These are phyloP conservation scores for Glomeris maerens DNA, from an alignment of 1,140 invertebrate genomes.

Conservation along the genomic window DNA sequence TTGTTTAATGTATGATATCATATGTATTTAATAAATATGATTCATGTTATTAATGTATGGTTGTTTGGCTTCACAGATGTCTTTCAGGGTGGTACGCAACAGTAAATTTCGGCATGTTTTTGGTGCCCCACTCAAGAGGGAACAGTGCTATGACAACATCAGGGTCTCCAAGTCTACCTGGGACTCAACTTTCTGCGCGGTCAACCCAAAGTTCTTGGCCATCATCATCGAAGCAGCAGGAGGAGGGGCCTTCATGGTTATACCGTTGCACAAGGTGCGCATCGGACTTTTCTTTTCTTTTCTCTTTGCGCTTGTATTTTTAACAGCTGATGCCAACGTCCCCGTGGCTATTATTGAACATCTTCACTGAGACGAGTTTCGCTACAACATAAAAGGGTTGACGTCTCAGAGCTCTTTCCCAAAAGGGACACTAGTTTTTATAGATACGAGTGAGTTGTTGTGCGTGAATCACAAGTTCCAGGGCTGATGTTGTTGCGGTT, in stretches of 20 bases:
- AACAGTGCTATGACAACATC: constrained; percentile 98
- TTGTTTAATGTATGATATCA: background rate
- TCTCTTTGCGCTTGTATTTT: too few relatives aligned
- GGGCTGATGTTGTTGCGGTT: too few relatives aligned
- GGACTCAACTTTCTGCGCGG: constrained; percentile 97
- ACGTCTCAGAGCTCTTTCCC: too few relatives aligned
- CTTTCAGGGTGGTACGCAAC: constrained; percentile 86
- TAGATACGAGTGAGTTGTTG: too few relatives aligned
- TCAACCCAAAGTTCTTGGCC: constrained; percentile 98
- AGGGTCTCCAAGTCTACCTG: constrained; percentile 94
- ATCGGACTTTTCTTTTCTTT: too few relatives aligned
- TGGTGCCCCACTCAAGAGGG: constrained; percentile 86
- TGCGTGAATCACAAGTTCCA: too few relatives aligned
- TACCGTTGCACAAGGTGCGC: constrained; percentile 91
- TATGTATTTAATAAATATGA: too few relatives aligned
- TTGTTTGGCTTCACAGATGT: constrained; percentile 44
- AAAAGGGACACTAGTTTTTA: too few relatives aligned
- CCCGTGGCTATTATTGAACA: too few relatives aligned
- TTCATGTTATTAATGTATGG: background rate
- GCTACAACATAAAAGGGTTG: too few relatives aligned
- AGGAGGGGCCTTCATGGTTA: constrained; percentile 93
- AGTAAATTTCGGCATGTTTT: constrained; percentile 99
- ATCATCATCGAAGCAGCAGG: constrained; percentile 98
- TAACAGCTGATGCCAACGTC: too few relatives aligned
- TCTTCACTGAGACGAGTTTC: too few relatives aligned